Conservation (phyloP, 2,888 invertebrate species). For the Drosophila trichaetosa region DNA sequence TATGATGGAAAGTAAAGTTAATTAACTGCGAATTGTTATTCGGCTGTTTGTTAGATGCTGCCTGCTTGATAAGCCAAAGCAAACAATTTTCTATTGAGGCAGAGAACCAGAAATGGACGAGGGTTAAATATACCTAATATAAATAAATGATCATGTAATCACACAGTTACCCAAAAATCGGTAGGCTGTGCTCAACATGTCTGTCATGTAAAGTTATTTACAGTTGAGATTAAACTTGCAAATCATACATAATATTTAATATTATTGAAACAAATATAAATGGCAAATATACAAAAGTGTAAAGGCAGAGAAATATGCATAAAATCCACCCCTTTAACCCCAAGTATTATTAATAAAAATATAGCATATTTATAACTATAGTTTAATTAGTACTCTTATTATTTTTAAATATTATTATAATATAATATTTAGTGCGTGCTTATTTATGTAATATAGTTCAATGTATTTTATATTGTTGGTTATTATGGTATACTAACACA, state of each 20-base stretch:
- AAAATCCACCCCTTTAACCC: neutral
- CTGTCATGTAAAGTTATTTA: neutral
- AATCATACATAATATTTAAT: neutral
- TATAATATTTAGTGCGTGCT: neutral
- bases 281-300: neutral
- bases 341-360: neutral
- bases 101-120: neutral
- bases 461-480: too few species aligned
- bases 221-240: neutral
- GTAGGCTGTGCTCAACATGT: neutral
- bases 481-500: too few species aligned
- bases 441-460: neutral
- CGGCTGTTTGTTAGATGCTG: conserved; percentile 50
- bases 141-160: conserved; percentile 16
- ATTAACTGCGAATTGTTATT: conserved; percentile 78
- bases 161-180: neutral
- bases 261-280: neutral
- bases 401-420: neutral
- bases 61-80: conserved; percentile 53
- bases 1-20: conserved; percentile 64
- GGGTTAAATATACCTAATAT: conserved; percentile 1
- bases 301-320: too few species aligned
- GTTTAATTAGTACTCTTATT: neutral
- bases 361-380: neutral
- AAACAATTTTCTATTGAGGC: conserved; percentile 39